Evolutionary conservation across 2,888 invertebrate species (phyloP), one percentile per base, ranked within the genome.

Genomic region (Anodontia alba): DNA sequence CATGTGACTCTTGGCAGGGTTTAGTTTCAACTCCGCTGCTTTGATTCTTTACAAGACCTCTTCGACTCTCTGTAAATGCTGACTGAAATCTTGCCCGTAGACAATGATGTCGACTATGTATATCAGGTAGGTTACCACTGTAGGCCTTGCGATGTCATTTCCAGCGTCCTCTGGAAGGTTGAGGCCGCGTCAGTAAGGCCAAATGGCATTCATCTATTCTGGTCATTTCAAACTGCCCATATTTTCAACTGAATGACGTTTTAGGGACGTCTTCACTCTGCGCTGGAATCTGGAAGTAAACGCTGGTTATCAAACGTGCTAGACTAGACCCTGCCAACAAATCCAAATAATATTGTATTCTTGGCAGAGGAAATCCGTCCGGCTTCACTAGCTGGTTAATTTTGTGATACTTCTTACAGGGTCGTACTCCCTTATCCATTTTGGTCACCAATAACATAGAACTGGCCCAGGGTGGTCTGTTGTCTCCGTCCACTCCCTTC

Each of bases 1-100:
- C n/a, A n/a, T n/a, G n/a, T n/a, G n/a, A n/a, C n/a, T 70, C 73
- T 87, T 86, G 33, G 73, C 76, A 33, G 83, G 83, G 42, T 83
- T 84, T n/a, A 87, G 69, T 62, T 86, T 87, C 33, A 87, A 70
- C 12, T 76, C 77, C 3, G 87, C 86, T 29, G 31, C 49, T 7
- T 36, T 46, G 7, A 86, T 71, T 57, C 85, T 68, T 15, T 73
- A 15, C 20, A 87, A 54, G 29, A 81, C n/a, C n/a, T n/a, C n/a
- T n/a, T n/a, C n/a, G n/a, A n/a, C n/a, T n/a, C n/a, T n/a, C n/a
- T n/a, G n/a, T n/a, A n/a, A n/a, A n/a, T n/a, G n/a, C n/a, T n/a
- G n/a, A n/a, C n/a, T n/a, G n/a, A n/a, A n/a, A n/a, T n/a, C n/a
- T n/a, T n/a, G n/a, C n/a, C n/a, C n/a, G n/a, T n/a, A n/a, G n/a